Evolutionary conservation across 2,113 vertebrate genomes (phyloP).

Genomic region (Callocephalon fimbriatum): DNA sequence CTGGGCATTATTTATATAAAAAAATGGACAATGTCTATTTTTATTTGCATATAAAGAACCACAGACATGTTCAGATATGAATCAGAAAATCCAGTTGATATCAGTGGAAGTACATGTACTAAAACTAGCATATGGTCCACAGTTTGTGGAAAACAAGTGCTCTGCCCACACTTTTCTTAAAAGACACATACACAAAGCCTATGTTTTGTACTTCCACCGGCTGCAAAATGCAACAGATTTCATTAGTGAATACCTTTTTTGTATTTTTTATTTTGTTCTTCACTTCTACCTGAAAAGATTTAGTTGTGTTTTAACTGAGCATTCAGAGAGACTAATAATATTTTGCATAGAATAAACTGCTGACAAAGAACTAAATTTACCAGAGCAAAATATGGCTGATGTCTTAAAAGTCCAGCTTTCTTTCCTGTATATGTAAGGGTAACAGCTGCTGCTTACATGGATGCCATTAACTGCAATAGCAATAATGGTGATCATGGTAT

Average conservation of each 20-base stretch:
- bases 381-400: neutral
- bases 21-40: neutral
- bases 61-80: neutral
- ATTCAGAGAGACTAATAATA: neutral
- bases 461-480: neutral
- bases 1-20: neutral
- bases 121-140: neutral
- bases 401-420: neutral
- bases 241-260: neutral
- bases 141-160: neutral
- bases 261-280: neutral
- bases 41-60: slow-evolving; percentile 12
- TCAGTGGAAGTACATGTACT: neutral
- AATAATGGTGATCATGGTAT: neutral
- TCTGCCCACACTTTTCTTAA: neutral
- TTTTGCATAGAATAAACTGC: neutral
- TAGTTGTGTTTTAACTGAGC: neutral
- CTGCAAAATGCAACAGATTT: neutral
- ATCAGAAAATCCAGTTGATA: slow-evolving; percentile 4
- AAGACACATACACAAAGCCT: neutral
- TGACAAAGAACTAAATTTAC: neutral
- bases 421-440: neutral
- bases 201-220: neutral
- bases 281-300: neutral
- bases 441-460: neutral